These are phyloP conservation scores for Nebria salina DNA, from an alignment of 2,888 invertebrate genomes.

Conservation along the genomic window DNA sequence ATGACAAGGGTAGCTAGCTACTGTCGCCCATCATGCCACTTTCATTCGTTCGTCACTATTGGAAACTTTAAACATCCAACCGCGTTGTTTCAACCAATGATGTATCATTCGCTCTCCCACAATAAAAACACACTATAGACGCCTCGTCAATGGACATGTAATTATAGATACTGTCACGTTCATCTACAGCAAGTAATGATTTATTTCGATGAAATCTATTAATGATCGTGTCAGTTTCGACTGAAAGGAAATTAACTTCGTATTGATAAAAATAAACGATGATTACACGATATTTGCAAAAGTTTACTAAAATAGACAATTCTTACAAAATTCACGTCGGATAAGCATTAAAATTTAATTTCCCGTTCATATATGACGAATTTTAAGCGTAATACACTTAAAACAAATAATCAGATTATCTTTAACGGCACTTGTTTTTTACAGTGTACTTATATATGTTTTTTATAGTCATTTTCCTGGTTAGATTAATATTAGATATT, in stretches of 20 bases:
- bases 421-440: too few relatives aligned
- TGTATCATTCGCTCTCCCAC: background rate
- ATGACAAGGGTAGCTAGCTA: slow-evolving; percentile 14
- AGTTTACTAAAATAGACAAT: too few relatives aligned
- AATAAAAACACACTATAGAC: background rate
- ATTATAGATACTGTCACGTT: slow-evolving; percentile 38
- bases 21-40: background rate
- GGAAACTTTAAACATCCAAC: background rate
- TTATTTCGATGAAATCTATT: background rate
- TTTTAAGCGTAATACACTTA: too few relatives aligned
- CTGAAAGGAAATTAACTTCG: background rate
- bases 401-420: too few relatives aligned
- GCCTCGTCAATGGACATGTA: slow-evolving; percentile 20
- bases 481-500: too few relatives aligned
- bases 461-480: too few relatives aligned
- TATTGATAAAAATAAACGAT: background rate
- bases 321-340: too few relatives aligned
- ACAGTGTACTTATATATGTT: too few relatives aligned
- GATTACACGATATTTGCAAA: background rate
- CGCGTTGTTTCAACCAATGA: background rate
- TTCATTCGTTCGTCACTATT: background rate
- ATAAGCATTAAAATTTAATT: too few relatives aligned
- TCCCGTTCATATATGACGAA: too few relatives aligned
- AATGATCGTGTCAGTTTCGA: background rate
- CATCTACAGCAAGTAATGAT: background rate